Base-by-base conservation (phyloP, 1,140 invertebrate genomes). In the Brachionus sp. region DNA sequence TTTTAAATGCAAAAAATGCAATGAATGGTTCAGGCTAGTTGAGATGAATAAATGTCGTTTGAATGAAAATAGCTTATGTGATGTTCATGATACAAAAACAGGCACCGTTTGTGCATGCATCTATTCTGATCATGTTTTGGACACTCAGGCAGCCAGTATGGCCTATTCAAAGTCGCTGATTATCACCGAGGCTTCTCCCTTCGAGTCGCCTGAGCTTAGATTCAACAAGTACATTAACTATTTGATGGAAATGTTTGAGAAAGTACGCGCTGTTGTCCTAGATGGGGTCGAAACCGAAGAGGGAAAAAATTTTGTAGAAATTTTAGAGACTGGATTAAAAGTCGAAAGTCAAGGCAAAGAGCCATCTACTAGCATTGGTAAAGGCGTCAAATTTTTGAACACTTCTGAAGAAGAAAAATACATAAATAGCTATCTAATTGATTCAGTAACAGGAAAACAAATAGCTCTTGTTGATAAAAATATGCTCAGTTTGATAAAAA, bases 1-100 rank as follows among this genome's bases (percentile, higher is more conserved):
- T 19, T 80, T 80, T 25, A 80, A 80, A 50, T 80, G 77, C 39
- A 80, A 80, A 80, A 80, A 64, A 5, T 80, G 77, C 13, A 62
- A 57, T 37, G 62, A 62, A 66, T 80, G 77, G 77, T 80, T 80
- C 35, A 33, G 77, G 13, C 23, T 80, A 25, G 50, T 80, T 3
- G 77, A 80, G 16, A 42, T 80, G 33, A 62, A 80, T 25, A 64
- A 37, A 9, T 80, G 77, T 44, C 7, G 77, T 9, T 23, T 80
- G 57, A 80, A 80, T 66, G 57, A 37, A 13, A 62, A 80, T 13
- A 80, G 46, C 16, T 29, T 39, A 2, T 80, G 77, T 37, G 33
- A 57, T 62, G 25, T 80, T 12, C 77, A 80, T 80, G 77, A 80
- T 29, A 25, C 33, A 13, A 37, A 66, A 23, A 37, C 6, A 10